Evolutionary conservation across 2,797 vertebrate species (phyloP).

Genomic region (Anas bahamensis): DNA sequence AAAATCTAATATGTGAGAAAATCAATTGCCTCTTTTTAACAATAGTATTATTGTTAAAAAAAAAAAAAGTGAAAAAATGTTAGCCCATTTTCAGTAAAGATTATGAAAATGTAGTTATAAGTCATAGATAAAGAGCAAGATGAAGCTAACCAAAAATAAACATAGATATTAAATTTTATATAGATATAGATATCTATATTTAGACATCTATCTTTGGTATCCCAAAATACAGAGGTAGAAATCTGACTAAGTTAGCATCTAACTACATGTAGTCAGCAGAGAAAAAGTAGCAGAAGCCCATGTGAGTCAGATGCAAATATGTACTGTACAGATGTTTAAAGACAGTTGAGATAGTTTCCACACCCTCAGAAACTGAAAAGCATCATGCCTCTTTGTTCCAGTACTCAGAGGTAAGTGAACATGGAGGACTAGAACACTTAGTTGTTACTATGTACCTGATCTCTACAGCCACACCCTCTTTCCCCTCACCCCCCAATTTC

Average conservation of each 20-base stretch:
- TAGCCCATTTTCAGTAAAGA: background rate
- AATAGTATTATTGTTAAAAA: background rate
- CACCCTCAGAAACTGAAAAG: background rate
- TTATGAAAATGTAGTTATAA: background rate
- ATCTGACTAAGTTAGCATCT: background rate
- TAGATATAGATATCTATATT: background rate
- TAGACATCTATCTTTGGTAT: background rate
- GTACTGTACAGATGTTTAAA: background rate
- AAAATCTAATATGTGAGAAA: background rate
- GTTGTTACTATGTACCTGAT: background rate
- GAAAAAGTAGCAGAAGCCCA: background rate
- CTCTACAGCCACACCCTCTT: too few relatives aligned
- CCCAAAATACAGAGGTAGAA: background rate
- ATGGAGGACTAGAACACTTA: background rate
- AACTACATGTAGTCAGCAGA: background rate
- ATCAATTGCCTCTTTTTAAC: background rate
- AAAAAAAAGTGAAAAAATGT: background rate
- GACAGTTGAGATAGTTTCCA: background rate
- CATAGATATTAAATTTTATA: background rate
- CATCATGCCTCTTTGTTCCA: background rate
- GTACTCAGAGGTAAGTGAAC: background rate
- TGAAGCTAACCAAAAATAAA: background rate
- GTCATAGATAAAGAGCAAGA: background rate
- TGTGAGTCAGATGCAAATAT: background rate
- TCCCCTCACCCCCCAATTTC: too few relatives aligned